Percentiles rank a stretch among this genome's conserved stretches.
phyloP scores from a whole-genome alignment of 2,797 vertebrate genomes.

The Lepus townsendii region DNA sequence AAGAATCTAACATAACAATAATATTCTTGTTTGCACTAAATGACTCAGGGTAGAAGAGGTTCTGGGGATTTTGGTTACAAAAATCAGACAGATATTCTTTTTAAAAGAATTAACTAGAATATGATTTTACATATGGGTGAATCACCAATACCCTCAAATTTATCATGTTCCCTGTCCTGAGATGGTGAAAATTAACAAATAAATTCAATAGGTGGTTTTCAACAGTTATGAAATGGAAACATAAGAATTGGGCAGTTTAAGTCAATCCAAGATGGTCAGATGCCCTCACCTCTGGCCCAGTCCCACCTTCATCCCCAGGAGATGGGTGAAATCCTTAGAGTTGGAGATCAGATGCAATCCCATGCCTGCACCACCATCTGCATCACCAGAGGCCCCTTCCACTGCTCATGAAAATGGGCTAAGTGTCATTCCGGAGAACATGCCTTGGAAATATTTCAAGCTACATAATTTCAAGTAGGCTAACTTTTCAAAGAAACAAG shows the following conservation, averaged over 20 bases:
- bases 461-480: not conserved
- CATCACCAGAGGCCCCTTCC: not conserved
- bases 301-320: not conserved
- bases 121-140: not conserved
- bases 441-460: conserved; percentile 59
- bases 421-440: not conserved
- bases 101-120: not conserved
- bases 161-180: conserved; percentile 7
- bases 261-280: conserved; percentile 28
- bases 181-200: not conserved
- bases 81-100: not conserved
- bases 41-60: not conserved
- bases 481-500: conserved; percentile 50
- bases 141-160: not conserved
- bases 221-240: not conserved
- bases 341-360: not conserved
- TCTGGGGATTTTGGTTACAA: not conserved
- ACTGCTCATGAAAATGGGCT: not conserved
- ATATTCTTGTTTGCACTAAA: not conserved
- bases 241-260: not conserved
- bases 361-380: not conserved
- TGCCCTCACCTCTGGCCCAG: not conserved
- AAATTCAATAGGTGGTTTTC: not conserved
- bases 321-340: not conserved
- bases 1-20: conserved; percentile 19